These are phyloP conservation scores for Herminia tarsipennalis DNA, from an alignment of 2,888 invertebrate genomes.

Conservation along the genomic window DNA sequence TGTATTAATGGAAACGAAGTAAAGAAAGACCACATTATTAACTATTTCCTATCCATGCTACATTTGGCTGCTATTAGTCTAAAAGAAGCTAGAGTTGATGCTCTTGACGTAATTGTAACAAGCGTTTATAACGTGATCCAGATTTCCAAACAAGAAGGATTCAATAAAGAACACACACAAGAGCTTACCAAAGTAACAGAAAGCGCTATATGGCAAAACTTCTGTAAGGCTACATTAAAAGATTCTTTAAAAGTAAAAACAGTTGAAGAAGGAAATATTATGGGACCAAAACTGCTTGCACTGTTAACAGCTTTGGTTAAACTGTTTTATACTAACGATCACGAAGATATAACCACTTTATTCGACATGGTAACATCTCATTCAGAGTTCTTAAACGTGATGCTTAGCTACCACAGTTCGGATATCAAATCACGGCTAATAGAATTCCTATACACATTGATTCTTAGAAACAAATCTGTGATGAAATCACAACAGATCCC, in stretches of 20 bases:
- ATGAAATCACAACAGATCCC: slow-evolving; percentile 90
- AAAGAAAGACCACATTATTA: slow-evolving; percentile 74
- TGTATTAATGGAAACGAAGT: slow-evolving; percentile 59
- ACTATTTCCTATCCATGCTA: slow-evolving; percentile 84
- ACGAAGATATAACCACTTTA: slow-evolving; percentile 80
- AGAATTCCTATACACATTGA: slow-evolving; percentile 87
- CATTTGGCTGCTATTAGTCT: slow-evolving; percentile 79
- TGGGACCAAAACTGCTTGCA: slow-evolving; percentile 81
- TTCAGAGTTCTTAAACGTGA: slow-evolving; percentile 90
- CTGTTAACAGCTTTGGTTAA: slow-evolving; percentile 84
- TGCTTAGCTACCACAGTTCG: slow-evolving; percentile 82
- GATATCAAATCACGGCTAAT: slow-evolving; percentile 87
- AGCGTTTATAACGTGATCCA: slow-evolving; percentile 65
- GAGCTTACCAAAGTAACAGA: slow-evolving; percentile 73
- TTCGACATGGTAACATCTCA: slow-evolving; percentile 92
- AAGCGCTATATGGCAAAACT: slow-evolving; percentile 85
- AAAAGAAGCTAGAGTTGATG: slow-evolving; percentile 68
- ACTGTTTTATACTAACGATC: slow-evolving; percentile 81
- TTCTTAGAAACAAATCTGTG: slow-evolving; percentile 86
- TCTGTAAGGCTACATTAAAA: slow-evolving; percentile 88
- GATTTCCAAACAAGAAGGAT: slow-evolving; percentile 58
- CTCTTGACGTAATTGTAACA: slow-evolving; percentile 54
- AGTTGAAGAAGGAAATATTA: slow-evolving; percentile 57
- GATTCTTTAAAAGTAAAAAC: slow-evolving; percentile 84
- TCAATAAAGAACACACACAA: slow-evolving; percentile 52